Evolutionary conservation across 2,113 vertebrate species (phyloP), one percentile per base, ranked within the genome.

Genomic region (Prolemur simus): DNA sequence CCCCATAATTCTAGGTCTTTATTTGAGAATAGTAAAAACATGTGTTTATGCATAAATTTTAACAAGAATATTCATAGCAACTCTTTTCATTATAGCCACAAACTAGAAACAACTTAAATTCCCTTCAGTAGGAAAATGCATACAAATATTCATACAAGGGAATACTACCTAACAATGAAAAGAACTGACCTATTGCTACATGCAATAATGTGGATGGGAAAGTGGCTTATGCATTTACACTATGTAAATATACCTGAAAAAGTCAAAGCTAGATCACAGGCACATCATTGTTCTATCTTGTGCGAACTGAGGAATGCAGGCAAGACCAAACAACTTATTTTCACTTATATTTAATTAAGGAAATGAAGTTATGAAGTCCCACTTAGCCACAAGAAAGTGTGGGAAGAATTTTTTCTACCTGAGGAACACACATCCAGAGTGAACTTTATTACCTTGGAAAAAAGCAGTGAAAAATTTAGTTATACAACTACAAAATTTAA

Each of bases 21-120:
- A 83, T 64, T 77, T 86, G 52, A 81, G 63, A 96, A 87, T 77
- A 94, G 18, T 63, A 11, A 85, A 95, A 80, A 60, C 21, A 68
- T 82, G 21, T 54, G 14, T 80, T 63, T 21, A 37, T 52, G 47
- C n/a, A 85, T 64, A 83, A 77, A 47, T 11, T 76, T 88, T 81
- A 73, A 29, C 12, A 76, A 74, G 32, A 95, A 32, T 92, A 63
- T 60, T 58, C 45, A 45, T 73, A 78, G 12, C 5, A 84, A 8
- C 29, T 92, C 20, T 84, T 49, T 73, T 73, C 32, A 47, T 47
- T 47, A 56, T 45, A 73, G 25, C 3, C 5, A 10, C 42, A 52
- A 77, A 80, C 32, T 95, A 47, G 29, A 94, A 73, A 58, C 7
- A 81, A 52, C 3, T 3, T 3, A 32, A 32, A 56, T 84, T 93